Evolutionary conservation across 2,113 vertebrate genomes (phyloP).

Genomic region (Felis chaus): DNA sequence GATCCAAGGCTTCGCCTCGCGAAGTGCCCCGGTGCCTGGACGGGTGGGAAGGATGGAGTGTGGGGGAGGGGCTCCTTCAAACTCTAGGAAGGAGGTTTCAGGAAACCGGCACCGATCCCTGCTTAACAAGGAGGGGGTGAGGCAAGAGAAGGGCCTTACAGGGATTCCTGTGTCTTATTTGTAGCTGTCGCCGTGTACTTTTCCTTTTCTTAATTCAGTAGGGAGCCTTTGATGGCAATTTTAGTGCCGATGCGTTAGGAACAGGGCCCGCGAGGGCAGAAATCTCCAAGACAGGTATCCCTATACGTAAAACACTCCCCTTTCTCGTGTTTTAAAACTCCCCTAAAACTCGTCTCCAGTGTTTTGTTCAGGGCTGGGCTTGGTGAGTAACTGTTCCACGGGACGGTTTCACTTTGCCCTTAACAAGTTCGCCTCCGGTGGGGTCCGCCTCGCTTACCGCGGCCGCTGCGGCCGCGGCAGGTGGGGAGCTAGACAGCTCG

Average conservation of each 20-base stretch:
- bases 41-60: background rate
- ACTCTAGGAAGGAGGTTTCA: background rate
- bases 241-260: background rate
- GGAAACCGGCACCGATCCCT: background rate
- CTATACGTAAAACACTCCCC: background rate
- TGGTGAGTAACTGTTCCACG: background rate
- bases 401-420: background rate
- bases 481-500: background rate
- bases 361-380: background rate
- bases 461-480: background rate
- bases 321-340: background rate
- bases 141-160: background rate
- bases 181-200: background rate
- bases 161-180: background rate
- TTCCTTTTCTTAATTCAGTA: background rate
- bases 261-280: background rate
- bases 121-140: background rate
- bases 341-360: background rate
- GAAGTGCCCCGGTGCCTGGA: background rate
- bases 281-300: background rate
- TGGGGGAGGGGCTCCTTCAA: background rate
- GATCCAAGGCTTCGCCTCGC: background rate
- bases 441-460: accelerated
- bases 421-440: background rate
- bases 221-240: background rate